Evolutionary conservation across 2,888 invertebrate genomes (phyloP).

Genomic region (Amiota minor): DNA sequence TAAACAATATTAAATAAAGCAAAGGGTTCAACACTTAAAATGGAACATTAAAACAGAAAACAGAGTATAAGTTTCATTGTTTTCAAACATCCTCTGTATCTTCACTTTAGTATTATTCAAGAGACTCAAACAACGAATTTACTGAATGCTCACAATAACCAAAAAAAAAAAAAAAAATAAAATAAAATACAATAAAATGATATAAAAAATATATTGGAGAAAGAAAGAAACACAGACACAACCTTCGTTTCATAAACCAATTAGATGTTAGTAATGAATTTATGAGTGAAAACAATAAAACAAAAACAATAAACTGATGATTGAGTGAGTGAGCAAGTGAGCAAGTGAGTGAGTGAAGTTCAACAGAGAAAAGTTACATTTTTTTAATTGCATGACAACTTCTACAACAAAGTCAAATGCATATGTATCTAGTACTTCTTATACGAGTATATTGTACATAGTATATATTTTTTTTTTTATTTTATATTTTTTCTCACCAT

Average conservation of each 20-base stretch:
- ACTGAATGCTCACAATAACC: background rate
- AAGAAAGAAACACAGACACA: background rate
- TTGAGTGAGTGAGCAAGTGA: background rate
- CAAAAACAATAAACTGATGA: background rate
- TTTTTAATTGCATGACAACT: slow-evolving; percentile 21
- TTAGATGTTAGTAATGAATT: slow-evolving; percentile 63
- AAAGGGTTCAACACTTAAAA: too few species aligned
- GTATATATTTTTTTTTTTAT: background rate
- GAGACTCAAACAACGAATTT: background rate
- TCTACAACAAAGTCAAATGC: background rate
- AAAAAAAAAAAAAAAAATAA: background rate
- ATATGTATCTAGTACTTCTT: background rate
- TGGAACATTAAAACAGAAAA: too few species aligned
- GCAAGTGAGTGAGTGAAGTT: too few species aligned
- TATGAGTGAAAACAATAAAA: slow-evolving; percentile 35
- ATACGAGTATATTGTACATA: background rate
- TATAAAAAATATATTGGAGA: too few species aligned
- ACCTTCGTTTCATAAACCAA: slow-evolving; percentile 63
- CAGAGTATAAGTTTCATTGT: too few species aligned
- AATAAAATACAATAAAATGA: too few species aligned
- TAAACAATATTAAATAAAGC: too few species aligned
- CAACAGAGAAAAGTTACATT: background rate
- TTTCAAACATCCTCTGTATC: too few species aligned
- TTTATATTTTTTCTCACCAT: slow-evolving; percentile 20
- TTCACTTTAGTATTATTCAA: background rate